Base-by-base conservation (phyloP, 2,888 invertebrate genomes). In the Atethmia centrago region DNA sequence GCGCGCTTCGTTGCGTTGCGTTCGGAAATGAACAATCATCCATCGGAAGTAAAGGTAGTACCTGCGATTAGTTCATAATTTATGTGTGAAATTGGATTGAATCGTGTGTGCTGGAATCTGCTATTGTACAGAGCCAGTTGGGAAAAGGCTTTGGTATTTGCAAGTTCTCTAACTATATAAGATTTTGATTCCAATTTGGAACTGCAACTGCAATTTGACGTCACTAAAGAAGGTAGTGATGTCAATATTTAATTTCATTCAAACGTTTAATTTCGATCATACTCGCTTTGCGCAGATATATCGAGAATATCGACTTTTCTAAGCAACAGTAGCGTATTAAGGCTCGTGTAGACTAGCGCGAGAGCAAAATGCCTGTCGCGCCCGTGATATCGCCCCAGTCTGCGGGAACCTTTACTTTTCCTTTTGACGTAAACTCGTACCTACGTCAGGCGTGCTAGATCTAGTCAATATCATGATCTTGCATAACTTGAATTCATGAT, bases 11-110 rank as follows among this genome's bases (percentile, higher is more conserved):
- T 80, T 91, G 91, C 84, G 69, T 86, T 79, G 74, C 75, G 87
- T 88, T 94, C 93, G 95, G 95, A 95, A 94, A 91, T 92, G 90
- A 87, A 89, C 92, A 93, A 92, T 94, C 91, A 92, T 89, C 86
- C 88, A 90, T 91, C 93, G 94, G 95, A 94, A 93, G 90, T 92
- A 84, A 88, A 88, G 88, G 85, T 85, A 86, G 72, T 79, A 81
- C 86, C 87, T 89, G 84, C 87, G 82, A 83, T 86, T 87, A 88
- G 85, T 80, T 83, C 77, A 87, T 91, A 90, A 92, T 92, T 90
- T 92, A 93, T 91, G 92, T 91, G 92, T 89, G 90, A 93, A 92
- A 89, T 70, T 74, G n/a, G 12, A 74, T 45, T 74, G 63, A 74
- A 72, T 51, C 53, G 45, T 79, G 36, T 73, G 25, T 69, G 8